Evolutionary conservation across 2,113 vertebrate species (phyloP).

Genomic region (Anarrhichthys ocellatus): DNA sequence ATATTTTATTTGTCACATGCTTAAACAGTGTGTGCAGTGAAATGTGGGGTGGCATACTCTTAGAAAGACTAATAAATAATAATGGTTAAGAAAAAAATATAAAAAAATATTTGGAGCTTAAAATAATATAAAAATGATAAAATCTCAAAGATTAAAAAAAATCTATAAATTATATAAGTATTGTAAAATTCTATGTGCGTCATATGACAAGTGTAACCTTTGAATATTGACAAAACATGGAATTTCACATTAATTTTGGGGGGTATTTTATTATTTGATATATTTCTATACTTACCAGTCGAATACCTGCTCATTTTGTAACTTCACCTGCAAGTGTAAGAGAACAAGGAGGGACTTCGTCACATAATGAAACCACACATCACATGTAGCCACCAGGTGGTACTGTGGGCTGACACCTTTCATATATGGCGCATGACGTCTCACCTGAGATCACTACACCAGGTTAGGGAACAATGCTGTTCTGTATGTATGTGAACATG

Average conservation of each 20-base stretch:
- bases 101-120: background rate
- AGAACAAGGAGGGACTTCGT: conserved; percentile 6
- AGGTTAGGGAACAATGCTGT: background rate
- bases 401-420: conserved; percentile 14
- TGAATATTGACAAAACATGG: background rate
- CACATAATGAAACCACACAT: background rate
- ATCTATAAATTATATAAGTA: background rate
- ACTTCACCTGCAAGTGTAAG: conserved; percentile 38
- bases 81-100: background rate
- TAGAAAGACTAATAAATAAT: background rate
- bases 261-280: background rate
- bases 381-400: conserved; percentile 52
- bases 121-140: background rate
- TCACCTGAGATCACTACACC: background rate
- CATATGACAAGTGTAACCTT: background rate
- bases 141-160: background rate
- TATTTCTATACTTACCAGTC: conserved; percentile 52
- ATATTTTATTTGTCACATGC: background rate
- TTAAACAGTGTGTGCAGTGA: background rate
- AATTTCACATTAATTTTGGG: too few species aligned
- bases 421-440: background rate
- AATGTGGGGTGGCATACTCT: background rate
- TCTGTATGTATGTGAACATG: background rate
- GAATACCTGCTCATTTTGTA: conserved; percentile 57
- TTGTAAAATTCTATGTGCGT: background rate